phyloP scores from a whole-genome alignment of 2,113 vertebrate genomes.

The Falcunculus frontatus region DNA sequence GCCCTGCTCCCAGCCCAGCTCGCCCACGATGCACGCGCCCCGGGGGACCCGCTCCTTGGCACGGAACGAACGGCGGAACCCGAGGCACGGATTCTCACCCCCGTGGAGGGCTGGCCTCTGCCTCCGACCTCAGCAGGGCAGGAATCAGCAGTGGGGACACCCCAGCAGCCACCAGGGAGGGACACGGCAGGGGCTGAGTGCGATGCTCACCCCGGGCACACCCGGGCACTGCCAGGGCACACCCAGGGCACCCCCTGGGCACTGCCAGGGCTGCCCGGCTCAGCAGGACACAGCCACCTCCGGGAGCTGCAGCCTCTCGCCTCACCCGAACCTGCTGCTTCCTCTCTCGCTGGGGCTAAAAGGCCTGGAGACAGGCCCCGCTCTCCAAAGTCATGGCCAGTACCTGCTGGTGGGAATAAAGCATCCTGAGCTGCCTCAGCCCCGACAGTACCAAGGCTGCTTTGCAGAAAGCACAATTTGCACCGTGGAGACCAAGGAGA shows the following conservation, averaged over 20 bases:
- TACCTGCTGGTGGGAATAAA: neutral
- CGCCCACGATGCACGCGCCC: accelerated
- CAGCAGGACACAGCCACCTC: neutral
- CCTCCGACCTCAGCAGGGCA: accelerated
- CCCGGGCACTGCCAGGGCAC: neutral
- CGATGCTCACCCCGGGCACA: neutral
- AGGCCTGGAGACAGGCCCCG: neutral
- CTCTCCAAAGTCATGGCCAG: accelerated
- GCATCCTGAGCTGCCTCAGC: neutral
- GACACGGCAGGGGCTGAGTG: neutral
- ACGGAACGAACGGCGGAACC: neutral
- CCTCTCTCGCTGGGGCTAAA: accelerated
- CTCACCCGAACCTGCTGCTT: accelerated
- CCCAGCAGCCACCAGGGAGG: neutral
- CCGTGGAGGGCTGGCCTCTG: accelerated
- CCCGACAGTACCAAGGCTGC: neutral
- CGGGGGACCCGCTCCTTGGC: neutral
- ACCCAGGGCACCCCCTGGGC: too few species aligned
- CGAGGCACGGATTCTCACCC: neutral
- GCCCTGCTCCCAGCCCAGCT: neutral
- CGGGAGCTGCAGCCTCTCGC: accelerated
- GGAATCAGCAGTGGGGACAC: accelerated
- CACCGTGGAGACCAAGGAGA: neutral
- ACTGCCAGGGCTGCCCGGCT: neutral
- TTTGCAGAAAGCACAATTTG: neutral